Base-by-base conservation (phyloP, 2,888 invertebrate species). In the Synanthedon myopaeformis region DNA sequence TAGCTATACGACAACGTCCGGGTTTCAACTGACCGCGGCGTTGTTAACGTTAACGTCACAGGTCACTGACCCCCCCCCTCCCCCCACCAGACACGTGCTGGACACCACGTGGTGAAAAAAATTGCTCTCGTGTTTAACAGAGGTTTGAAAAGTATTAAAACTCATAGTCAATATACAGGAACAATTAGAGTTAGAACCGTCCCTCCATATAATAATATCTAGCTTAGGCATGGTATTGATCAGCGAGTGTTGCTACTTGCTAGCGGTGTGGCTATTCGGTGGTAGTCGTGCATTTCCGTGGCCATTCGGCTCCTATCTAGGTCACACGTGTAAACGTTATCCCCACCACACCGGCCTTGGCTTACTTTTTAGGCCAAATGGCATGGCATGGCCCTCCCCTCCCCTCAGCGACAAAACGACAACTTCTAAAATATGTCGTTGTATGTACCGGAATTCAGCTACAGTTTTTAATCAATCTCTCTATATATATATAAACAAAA, bases 241-340 rank as follows among this genome's bases (percentile, higher is more conserved):
- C 74, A 74, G 67, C 79, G 74, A 74, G 67, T 72, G 65, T 61
- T 65, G 67, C 35, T 6, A 35, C 8, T 35, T 35, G 35, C 66
- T 61, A 67, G 61, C 64, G 64, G 64, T 60, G 61, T 61, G 57
- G 61, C 54, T 59, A 62, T 55, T 81, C 81, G 79, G 75, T 52
- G 56, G 56, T 42, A 54, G 61, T 84, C 86, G 84, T 69, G 59
- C 57, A 64, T 70, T 71, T 79, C 74, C 86, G 86, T 66, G 59
- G 59, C 58, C 66, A 65, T 61, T 82, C 84, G 83, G 77, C 58
- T 59, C 58, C 66, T 79, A 88, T 79, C 77, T 88, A 75, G 88
- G 88, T 87, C 88, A 88, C 88, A 88, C 88, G 88, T 88, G 88
- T 86, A 81, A 83, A 70, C 82, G 79, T 75, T 82, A 78, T 83